Percentiles rank a stretch among this genome's conserved stretches.
phyloP scores from a whole-genome alignment of 2,797 vertebrate species.

The Hirundo rustica region DNA sequence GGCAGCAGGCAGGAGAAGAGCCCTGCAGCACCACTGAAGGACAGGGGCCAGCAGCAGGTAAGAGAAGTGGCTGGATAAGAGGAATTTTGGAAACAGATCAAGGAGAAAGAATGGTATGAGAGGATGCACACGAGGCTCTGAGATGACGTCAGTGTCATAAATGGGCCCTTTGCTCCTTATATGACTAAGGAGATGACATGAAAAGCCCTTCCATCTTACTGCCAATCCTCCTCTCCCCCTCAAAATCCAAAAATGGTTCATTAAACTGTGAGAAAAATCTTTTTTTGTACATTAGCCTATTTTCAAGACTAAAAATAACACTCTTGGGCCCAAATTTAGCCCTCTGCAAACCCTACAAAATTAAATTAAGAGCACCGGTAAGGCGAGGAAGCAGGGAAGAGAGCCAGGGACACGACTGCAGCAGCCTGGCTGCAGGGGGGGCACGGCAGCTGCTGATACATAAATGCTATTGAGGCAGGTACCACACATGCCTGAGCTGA shows the following conservation, averaged over 20 bases:
- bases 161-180: background rate
- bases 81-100: background rate
- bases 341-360: background rate
- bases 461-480: background rate
- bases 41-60: background rate
- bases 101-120: background rate
- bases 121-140: background rate
- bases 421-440: background rate
- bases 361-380: background rate
- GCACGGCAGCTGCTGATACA: background rate
- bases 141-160: background rate
- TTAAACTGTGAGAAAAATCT: constrained; percentile 12
- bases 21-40: background rate
- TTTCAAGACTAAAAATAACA: constrained; percentile 42
- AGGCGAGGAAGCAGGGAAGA: background rate
- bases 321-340: background rate
- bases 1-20: background rate
- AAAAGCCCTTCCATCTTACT: background rate
- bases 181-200: background rate
- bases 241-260: background rate
- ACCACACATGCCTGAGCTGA: background rate
- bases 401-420: background rate
- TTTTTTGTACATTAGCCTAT: constrained; percentile 12
- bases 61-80: background rate
- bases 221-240: background rate